Evolutionary conservation across 2,797 vertebrate species (phyloP).

Genomic region (Gobio occitaniae): DNA sequence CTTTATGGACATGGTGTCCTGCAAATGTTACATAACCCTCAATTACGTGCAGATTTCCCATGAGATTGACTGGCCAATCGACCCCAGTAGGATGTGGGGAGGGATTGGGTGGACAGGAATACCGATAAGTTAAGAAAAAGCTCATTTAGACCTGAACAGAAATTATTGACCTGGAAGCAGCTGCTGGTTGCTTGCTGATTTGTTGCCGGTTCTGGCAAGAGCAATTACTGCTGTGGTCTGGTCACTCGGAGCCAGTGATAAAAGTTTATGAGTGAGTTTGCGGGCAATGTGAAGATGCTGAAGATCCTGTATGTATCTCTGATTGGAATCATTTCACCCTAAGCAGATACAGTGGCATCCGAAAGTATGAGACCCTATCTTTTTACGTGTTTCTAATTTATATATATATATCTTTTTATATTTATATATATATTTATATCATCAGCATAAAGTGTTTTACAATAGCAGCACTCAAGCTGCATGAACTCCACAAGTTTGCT

Average conservation of each 20-base stretch:
- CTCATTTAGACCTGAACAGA: constrained; percentile 66
- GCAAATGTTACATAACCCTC: constrained; percentile 62
- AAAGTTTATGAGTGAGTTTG: constrained; percentile 41
- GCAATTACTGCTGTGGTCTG: constrained; percentile 61
- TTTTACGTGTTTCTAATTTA: background rate
- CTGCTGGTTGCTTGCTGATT: constrained; percentile 65
- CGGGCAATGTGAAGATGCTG: constrained; percentile 5
- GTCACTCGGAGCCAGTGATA: constrained; percentile 48
- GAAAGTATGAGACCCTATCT: background rate
- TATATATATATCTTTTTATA: no score
- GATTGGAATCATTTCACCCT: background rate
- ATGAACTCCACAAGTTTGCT: background rate
- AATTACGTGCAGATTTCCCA: constrained; percentile 63
- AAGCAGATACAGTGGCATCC: background rate
- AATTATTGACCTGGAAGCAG: constrained; percentile 69
- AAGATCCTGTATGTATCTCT: constrained; percentile 15
- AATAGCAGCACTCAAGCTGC: background rate
- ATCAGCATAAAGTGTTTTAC: background rate
- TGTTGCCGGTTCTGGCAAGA: constrained; percentile 65
- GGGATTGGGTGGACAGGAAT: constrained; percentile 62
- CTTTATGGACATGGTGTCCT: constrained; percentile 56
- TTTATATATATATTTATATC: background rate
- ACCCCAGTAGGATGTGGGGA: constrained; percentile 63
- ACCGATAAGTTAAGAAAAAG: constrained; percentile 67
- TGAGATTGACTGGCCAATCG: constrained; percentile 65